Percentiles rank a stretch among this genome's conserved stretches.
These are phyloP conservation scores for Platysternon megacephalum DNA, from an alignment of 2,113 vertebrate species.

Conservation along the genomic window DNA sequence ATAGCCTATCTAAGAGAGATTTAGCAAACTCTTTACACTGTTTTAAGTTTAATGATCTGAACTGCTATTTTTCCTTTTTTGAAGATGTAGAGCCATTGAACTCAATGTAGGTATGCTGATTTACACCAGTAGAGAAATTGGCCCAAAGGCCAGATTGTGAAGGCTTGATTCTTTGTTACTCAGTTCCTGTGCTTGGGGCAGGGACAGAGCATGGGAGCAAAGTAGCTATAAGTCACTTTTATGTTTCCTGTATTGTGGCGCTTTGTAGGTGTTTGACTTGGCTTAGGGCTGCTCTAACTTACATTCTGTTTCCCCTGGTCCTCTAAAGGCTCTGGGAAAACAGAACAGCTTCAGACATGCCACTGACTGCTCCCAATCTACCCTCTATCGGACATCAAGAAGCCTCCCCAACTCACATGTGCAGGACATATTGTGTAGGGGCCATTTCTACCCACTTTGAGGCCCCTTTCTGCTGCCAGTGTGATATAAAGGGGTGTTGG, in stretches of 20 bases:
- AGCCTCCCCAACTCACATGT: not conserved
- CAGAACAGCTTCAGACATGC: not conserved
- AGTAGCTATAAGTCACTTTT: not conserved
- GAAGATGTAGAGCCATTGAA: not conserved
- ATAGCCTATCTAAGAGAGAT: not conserved
- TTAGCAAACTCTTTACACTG: not conserved
- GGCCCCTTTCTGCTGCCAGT: not conserved
- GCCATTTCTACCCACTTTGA: too few relatives aligned
- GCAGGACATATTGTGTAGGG: too few relatives aligned
- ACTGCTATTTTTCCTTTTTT: not conserved
- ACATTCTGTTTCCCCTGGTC: not conserved
- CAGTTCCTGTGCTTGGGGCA: not conserved
- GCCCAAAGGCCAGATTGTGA: not conserved
- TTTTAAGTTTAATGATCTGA: not conserved
- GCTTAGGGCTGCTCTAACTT: not conserved
- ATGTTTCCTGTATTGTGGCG: not conserved
- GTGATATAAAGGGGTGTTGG: not conserved
- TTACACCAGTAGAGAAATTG: not conserved
- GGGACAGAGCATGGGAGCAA: not conserved
- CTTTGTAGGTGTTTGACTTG: not conserved
- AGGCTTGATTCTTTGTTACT: not conserved
- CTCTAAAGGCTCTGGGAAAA: not conserved
- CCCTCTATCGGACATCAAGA: not conserved
- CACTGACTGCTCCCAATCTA: not conserved
- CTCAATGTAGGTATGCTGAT: not conserved